Percentiles rank a stretch among this genome's conserved stretches.
Evolutionary conservation across 35 echinoderm and acorn worm species (phyloP).

Genomic region (Patiria miniata): DNA sequence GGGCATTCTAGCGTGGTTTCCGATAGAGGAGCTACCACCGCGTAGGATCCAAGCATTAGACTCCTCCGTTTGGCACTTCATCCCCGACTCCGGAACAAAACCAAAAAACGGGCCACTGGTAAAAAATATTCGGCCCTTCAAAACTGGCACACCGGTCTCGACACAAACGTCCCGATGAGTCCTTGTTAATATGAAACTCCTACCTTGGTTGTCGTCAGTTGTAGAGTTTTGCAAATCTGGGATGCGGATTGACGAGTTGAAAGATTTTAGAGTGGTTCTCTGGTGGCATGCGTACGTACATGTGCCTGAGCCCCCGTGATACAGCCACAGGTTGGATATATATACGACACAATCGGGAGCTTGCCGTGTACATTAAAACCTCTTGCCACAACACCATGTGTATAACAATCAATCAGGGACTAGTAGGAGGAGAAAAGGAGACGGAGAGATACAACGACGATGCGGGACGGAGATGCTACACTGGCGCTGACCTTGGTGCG

Average conservation of each 20-base stretch:
- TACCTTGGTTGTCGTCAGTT: too few species aligned
- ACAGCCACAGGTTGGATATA: too few species aligned
- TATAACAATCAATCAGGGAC: slow-evolving; percentile 31
- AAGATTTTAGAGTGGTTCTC: too few species aligned
- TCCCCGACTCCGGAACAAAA: background rate
- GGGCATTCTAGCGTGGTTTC: background rate
- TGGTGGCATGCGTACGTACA: too few species aligned
- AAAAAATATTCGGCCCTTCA: too few species aligned
- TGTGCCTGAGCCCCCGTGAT: too few species aligned
- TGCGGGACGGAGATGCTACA: background rate
- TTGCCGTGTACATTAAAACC: slow-evolving; percentile 4
- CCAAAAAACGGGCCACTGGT: too few species aligned
- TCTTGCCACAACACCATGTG: slow-evolving; percentile 27
- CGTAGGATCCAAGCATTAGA: background rate
- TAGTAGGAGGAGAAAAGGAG: background rate
- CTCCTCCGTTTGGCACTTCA: slow-evolving; percentile 15
- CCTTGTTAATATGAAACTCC: too few species aligned
- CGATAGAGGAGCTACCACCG: background rate
- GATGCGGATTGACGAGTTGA: too few species aligned
- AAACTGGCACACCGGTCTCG: too few species aligned
- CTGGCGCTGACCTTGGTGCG: background rate
- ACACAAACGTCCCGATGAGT: too few species aligned
- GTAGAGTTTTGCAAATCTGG: too few species aligned
- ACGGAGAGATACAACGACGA: background rate
- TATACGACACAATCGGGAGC: slow-evolving; percentile 5